Base-by-base conservation (phyloP, 1,140 invertebrate genomes). In the Laodelphax striatellus region DNA sequence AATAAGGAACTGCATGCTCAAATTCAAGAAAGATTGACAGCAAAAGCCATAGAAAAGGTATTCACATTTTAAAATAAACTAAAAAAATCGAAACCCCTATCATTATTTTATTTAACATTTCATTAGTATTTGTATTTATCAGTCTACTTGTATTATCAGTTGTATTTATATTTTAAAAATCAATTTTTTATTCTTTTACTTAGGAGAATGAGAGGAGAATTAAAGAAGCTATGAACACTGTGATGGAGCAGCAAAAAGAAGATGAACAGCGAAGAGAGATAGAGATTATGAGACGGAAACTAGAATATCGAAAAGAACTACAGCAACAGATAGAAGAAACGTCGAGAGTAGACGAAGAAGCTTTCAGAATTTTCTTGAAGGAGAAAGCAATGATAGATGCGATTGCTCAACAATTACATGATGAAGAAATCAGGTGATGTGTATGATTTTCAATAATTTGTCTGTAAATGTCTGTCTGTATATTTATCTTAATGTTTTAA, bases 1-100 rank as follows among this genome's bases (percentile, higher is more conserved):
- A 68, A 65, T 19, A 75, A 75, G 64, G 69, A 71, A 62, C 60
- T 74, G 22, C 62, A 65, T 16, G 68, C 71, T 13, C 74, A 76
- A 63, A 64, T 73, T 24, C 71, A 71, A 17, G 71, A 75, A 64
- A 73, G 71, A 64, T 66, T 74, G 66, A 67, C 66, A 16, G 60
- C 66, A 58, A 55, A 28, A 41, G 4, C 34, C 31, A 21, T 22
- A 41, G 57, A 68, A 59, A 63, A 66, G 60, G 17, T 67, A 70
- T 63, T 50, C 58, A 17, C 54, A 68, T 44, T 62, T 58, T 57
- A 2, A 28, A 28, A 28, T 4, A n/a, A n/a, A n/a, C n/a, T n/a
- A n/a, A n/a, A n/a, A n/a, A n/a, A n/a, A n/a, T n/a, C n/a, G n/a
- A n/a, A n/a, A n/a, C n/a, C n/a, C n/a, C n/a, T n/a, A n/a, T n/a